Percentiles rank a stretch among this genome's conserved stretches.
These are phyloP conservation scores for Gila robusta DNA, from an alignment of 2,797 vertebrate genomes.

Conservation along the genomic window DNA sequence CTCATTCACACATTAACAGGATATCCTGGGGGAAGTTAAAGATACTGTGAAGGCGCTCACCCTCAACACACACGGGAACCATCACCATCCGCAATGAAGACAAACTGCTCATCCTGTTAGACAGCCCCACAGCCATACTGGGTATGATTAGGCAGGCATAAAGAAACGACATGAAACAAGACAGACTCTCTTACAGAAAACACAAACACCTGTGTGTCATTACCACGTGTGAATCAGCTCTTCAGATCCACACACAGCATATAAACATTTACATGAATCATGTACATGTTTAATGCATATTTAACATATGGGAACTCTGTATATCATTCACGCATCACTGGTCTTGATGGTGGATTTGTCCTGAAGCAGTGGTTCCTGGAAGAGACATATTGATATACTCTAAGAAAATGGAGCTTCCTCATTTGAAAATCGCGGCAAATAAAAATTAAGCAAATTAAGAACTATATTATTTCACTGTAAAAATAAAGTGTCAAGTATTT, in stretches of 20 bases:
- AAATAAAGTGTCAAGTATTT: background rate
- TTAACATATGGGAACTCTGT: slow-evolving; percentile 66
- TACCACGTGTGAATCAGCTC: slow-evolving; percentile 1
- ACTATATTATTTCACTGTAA: background rate
- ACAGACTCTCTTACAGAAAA: background rate
- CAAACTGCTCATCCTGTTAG: slow-evolving; percentile 22
- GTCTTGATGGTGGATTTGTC: slow-evolving; percentile 69
- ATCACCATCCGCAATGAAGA: slow-evolving; percentile 24
- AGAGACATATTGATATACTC: slow-evolving; percentile 63
- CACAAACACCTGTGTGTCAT: background rate
- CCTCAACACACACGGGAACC: slow-evolving; percentile 24
- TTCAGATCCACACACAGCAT: background rate
- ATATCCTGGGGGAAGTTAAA: slow-evolving; percentile 20
- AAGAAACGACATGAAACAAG: background rate
- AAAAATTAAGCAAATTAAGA: too few species aligned
- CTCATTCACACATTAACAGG: slow-evolving; percentile 19
- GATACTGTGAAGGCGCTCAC: slow-evolving; percentile 6
- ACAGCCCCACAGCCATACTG: slow-evolving; percentile 68
- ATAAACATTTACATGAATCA: slow-evolving; percentile 38
- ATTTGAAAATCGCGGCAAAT: background rate
- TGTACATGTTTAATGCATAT: slow-evolving; percentile 67
- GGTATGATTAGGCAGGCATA: background rate
- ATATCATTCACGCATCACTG: slow-evolving; percentile 68
- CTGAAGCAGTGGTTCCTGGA: slow-evolving; percentile 64
- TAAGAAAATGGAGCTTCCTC: slow-evolving; percentile 29